These are phyloP conservation scores for Leptosomus discolor DNA, from an alignment of 2,113 vertebrate genomes.

Conservation along the genomic window DNA sequence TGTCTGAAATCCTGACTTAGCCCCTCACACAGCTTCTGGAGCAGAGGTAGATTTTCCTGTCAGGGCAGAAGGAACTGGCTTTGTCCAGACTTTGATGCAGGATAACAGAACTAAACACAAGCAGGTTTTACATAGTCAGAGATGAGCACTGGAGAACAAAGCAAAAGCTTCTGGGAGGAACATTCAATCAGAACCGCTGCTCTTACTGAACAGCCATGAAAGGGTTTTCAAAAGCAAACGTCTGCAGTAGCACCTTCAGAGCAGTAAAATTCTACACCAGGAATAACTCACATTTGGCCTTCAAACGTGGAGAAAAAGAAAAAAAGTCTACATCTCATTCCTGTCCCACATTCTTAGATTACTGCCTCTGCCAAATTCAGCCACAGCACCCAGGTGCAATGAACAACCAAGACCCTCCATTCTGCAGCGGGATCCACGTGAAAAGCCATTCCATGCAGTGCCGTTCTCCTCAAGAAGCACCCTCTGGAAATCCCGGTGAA, in stretches of 20 bases:
- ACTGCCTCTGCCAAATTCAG: background rate
- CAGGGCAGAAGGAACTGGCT: conserved; percentile 63
- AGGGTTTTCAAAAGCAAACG: background rate
- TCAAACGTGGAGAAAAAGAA: background rate
- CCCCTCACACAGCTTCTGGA: conserved; percentile 51
- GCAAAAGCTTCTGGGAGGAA: background rate
- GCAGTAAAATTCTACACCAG: background rate
- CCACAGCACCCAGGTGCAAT: background rate
- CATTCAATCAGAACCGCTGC: background rate
- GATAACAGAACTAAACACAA: conserved; percentile 47
- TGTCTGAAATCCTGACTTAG: conserved; percentile 77
- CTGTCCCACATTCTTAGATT: background rate
- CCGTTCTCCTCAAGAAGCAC: background rate
- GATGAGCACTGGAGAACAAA: background rate
- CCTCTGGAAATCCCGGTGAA: background rate
- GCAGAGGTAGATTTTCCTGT: conserved; percentile 74
- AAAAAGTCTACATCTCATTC: background rate
- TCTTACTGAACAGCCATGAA: background rate
- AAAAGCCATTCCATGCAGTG: background rate
- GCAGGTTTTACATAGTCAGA: background rate
- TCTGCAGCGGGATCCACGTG: background rate
- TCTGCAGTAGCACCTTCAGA: background rate
- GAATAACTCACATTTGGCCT: background rate
- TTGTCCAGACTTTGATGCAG: conserved; percentile 66
- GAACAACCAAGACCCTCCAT: background rate